Base-by-base conservation (phyloP, 2,888 invertebrate genomes). In the Pharmacophagus antenor region DNA sequence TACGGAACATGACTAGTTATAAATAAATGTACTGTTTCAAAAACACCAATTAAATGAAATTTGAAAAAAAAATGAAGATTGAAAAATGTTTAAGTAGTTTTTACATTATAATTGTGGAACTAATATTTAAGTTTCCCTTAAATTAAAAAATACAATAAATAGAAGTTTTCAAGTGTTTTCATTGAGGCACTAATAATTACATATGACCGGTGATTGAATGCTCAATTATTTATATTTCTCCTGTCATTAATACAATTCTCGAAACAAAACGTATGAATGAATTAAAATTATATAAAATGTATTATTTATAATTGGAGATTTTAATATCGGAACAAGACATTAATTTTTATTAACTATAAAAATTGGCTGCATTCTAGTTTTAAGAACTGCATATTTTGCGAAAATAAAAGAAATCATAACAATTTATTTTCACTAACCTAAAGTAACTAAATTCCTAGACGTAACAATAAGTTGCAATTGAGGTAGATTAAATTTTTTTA, bases 401-500 rank as follows among this genome's bases (percentile, higher is more conserved):
- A 77, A 76, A 84, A 77, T 83, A 85, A 80, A 77, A 77, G 79
- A 77, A 63, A 58, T 42, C 48, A 48, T 62, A 60, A 65, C 63
- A 44, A 44, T 63, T 69, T 73, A 67, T 76, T 82, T 77, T 88
- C 85, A 87, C 86, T 89, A 89, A 88, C 84, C 87, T 89, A 89
- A 85, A 84, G 75, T 85, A 81, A 81, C 82, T 85, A 82, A 76
- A 80, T 74, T 83, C 81, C 85, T 89, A 88, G 74, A 79, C 81
- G 74, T 84, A 86, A 84, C 77, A 82, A 85, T 88, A 88, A 87
- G 85, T 89, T 88, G 80, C 76, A 76, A 82, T 85, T 90, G 90
- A 90, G 90, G 90, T 90, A 90, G 90, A 89, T 90, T 83, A 84
- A 86, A 82, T 86, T 89, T 88, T 55, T 89, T 89, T 88, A 90